Percentiles rank a stretch among this genome's conserved stretches.
Conservation (phyloP, 2,888 invertebrate genomes). For the Zygaena filipendulae region DNA sequence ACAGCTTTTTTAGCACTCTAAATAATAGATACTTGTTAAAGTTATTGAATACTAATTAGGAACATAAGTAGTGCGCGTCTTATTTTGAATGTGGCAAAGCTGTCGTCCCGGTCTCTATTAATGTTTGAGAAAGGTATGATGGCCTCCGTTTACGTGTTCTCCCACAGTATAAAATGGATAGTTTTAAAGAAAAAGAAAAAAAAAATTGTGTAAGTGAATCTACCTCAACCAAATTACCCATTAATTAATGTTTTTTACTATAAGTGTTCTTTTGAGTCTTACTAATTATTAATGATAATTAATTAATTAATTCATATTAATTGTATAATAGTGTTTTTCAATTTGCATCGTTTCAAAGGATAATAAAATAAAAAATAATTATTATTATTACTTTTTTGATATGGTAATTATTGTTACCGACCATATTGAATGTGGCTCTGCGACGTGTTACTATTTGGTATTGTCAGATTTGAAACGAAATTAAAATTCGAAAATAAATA, state of each 20-base stretch:
- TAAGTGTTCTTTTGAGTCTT: slow-evolving; percentile 66
- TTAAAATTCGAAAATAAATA: slow-evolving; percentile 45
- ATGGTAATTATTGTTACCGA: slow-evolving; percentile 64
- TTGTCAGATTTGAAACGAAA: slow-evolving; percentile 50
- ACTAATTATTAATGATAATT: slow-evolving; percentile 41
- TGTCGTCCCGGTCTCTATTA: no score
- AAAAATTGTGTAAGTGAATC: slow-evolving; percentile 55
- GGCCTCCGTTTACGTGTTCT: slow-evolving; percentile 23
- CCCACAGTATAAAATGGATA: slow-evolving; percentile 27
- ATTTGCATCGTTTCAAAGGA: slow-evolving; percentile 15
- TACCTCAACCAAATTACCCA: slow-evolving; percentile 67
- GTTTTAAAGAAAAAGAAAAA: slow-evolving; percentile 42
- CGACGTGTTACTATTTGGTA: slow-evolving; percentile 42
- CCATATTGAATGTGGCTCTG: slow-evolving; percentile 53
- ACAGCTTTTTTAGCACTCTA: no score
- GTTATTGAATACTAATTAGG: no score
- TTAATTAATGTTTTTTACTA: slow-evolving; percentile 56
- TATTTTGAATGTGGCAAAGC: no score
- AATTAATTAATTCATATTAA: no score
- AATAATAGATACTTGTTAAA: no score
- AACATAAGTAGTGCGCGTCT: no score
- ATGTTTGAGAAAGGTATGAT: no score
- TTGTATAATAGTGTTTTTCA: slow-evolving; percentile 55
- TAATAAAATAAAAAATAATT: slow-evolving; percentile 51
- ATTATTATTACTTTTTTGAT: slow-evolving; percentile 61